Conservation (phyloP, 2,797 vertebrate genomes). For the Chiroxiphia lanceolata region DNA sequence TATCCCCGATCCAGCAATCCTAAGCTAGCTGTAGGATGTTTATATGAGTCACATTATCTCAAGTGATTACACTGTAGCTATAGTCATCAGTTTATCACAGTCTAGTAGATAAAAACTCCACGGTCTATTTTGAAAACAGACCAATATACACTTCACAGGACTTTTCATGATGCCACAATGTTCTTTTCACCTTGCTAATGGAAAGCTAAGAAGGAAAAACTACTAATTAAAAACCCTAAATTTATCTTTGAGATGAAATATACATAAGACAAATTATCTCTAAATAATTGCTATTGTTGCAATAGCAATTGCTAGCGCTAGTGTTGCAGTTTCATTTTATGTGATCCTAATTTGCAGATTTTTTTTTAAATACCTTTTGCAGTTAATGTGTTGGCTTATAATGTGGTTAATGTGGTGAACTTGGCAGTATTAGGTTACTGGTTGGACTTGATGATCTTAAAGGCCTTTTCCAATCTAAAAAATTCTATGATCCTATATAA, state of each 20-base stretch:
- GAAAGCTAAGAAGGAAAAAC: background rate
- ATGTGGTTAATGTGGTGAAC: fast-evolving
- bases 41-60: background rate
- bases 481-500: background rate
- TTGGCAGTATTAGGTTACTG: background rate
- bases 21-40: background rate
- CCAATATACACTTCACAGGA: background rate
- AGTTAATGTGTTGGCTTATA: background rate
- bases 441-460: background rate
- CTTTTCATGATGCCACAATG: background rate
- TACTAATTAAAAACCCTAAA: background rate
- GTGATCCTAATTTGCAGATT: background rate
- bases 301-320: too few relatives aligned
- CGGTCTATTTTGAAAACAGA: background rate
- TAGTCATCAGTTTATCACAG: background rate
- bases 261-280: background rate
- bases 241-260: background rate
- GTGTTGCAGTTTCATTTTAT: background rate
- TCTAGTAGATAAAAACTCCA: background rate
- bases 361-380: background rate
- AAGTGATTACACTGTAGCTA: background rate
- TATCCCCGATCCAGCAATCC: background rate
- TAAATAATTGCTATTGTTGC: too few relatives aligned
- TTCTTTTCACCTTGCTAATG: background rate
- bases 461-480: background rate